Evolutionary conservation across 2,888 invertebrate genomes (phyloP).

Genomic region (Drosophila demipolita): DNA sequence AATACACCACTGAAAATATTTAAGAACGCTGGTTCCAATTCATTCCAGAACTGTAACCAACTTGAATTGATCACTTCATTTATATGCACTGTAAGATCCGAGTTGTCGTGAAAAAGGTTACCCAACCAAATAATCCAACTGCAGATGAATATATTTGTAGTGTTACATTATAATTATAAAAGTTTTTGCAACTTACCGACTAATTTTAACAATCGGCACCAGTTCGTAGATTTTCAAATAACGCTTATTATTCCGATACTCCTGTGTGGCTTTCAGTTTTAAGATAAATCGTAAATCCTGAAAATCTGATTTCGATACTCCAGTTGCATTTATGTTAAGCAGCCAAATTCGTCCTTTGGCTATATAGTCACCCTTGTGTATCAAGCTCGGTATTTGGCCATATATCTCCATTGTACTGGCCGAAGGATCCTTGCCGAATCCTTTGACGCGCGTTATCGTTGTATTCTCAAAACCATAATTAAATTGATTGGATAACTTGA

Average conservation of each 20-base stretch:
- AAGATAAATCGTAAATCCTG: conserved; percentile 51
- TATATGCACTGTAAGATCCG: conserved; percentile 39
- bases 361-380: conserved; percentile 35
- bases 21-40: conserved; percentile 48
- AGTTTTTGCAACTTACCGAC: conserved; percentile 39
- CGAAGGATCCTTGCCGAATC: conserved; percentile 57
- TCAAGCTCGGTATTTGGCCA: conserved; percentile 51
- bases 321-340: conserved; percentile 29
- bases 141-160: background rate
- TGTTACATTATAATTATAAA: background rate
- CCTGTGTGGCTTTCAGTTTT: conserved; percentile 45
- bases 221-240: conserved; percentile 51
- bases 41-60: conserved; percentile 61
- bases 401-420: conserved; percentile 55
- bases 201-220: conserved; percentile 33
- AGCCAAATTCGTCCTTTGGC: conserved; percentile 35
- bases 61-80: conserved; percentile 47
- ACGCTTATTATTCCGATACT: conserved; percentile 53
- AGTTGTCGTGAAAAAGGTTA: conserved; percentile 47
- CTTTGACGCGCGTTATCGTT: conserved; percentile 52
- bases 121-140: conserved; percentile 57
- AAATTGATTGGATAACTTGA: conserved; percentile 32
- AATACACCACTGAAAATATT: conserved; percentile 34
- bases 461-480: conserved; percentile 58
- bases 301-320: conserved; percentile 47